Percentiles rank a stretch among this genome's conserved stretches.
These are phyloP conservation scores for Chymomyza amoena DNA, from an alignment of 2,888 invertebrate genomes.

Conservation along the genomic window DNA sequence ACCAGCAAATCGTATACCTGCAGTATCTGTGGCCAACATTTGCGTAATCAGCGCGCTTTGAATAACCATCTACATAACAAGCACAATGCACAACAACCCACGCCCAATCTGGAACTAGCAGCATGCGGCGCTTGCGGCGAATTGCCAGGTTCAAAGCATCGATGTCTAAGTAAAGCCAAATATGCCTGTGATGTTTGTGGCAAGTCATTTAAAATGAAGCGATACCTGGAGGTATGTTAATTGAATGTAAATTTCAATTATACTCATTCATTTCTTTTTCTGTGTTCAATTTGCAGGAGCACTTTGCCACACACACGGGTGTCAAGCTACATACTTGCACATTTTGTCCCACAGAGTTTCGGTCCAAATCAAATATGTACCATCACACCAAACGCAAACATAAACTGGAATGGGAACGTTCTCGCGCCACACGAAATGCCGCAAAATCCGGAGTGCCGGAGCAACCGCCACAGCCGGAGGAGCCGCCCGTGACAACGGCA, in stretches of 20 bases:
- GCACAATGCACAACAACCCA: constrained; percentile 29
- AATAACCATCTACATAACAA: constrained; percentile 53
- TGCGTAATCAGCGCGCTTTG: constrained; percentile 47
- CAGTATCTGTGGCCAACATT: constrained; percentile 40
- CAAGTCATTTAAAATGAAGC: constrained; percentile 69
- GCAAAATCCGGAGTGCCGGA: constrained; percentile 35
- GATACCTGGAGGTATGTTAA: constrained; percentile 62
- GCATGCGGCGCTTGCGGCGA: constrained; percentile 55
- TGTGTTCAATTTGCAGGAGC: constrained; percentile 47
- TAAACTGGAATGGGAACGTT: constrained; percentile 68
- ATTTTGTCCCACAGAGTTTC: constrained; percentile 73
- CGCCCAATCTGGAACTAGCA: constrained; percentile 14
- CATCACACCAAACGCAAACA: constrained; percentile 74
- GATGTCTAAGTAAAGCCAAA: constrained; percentile 57
- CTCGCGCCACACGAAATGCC: constrained; percentile 61
- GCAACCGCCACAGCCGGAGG: constrained; percentile 8
- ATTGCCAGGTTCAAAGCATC: constrained; percentile 54
- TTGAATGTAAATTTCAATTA: background rate
- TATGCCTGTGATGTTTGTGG: constrained; percentile 70
- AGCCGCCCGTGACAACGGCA: background rate
- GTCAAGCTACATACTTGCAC: constrained; percentile 72
- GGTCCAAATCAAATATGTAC: constrained; percentile 76
- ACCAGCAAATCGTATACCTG: constrained; percentile 28
- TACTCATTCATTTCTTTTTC: background rate
- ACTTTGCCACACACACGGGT: constrained; percentile 74